phyloP scores from a whole-genome alignment of 1,140 invertebrate species.

The Zaprionus inermis region DNA sequence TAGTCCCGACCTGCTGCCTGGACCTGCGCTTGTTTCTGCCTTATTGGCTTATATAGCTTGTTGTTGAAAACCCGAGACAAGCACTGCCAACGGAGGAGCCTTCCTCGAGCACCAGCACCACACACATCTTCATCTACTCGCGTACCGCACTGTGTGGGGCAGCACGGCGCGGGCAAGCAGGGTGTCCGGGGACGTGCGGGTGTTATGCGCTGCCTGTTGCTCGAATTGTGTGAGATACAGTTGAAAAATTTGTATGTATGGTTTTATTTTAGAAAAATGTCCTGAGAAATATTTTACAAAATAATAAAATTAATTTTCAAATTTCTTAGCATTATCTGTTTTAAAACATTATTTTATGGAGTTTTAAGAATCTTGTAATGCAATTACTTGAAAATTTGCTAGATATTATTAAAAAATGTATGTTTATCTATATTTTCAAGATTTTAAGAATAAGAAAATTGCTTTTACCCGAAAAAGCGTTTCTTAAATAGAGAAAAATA shows the following conservation, averaged over 20 bases:
- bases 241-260: conserved; percentile 36
- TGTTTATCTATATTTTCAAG: too few species aligned
- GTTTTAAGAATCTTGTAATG: too few species aligned
- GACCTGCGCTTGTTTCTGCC: conserved; percentile 55
- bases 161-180: conserved; percentile 15
- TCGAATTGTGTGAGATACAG: conserved; percentile 43
- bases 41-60: conserved; percentile 80
- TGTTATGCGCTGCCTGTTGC: conserved; percentile 35
- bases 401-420: too few species aligned
- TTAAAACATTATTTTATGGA: too few species aligned
- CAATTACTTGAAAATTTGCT: too few species aligned
- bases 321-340: too few species aligned
- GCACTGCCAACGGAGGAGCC: conserved; percentile 21
- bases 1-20: conserved; percentile 19
- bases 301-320: too few species aligned
- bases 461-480: too few species aligned
- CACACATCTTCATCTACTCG: conserved; percentile 65
- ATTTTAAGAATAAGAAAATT: too few species aligned
- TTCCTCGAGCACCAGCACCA: conserved; percentile 29
- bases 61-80: conserved; percentile 79
- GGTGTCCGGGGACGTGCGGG: conserved; percentile 32
- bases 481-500: too few species aligned
- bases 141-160: conserved; percentile 49
- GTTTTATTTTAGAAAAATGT: neutral
- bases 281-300: too few species aligned